Base-by-base conservation (phyloP, 2,888 invertebrate genomes). In the Scaptomyza parva region DNA sequence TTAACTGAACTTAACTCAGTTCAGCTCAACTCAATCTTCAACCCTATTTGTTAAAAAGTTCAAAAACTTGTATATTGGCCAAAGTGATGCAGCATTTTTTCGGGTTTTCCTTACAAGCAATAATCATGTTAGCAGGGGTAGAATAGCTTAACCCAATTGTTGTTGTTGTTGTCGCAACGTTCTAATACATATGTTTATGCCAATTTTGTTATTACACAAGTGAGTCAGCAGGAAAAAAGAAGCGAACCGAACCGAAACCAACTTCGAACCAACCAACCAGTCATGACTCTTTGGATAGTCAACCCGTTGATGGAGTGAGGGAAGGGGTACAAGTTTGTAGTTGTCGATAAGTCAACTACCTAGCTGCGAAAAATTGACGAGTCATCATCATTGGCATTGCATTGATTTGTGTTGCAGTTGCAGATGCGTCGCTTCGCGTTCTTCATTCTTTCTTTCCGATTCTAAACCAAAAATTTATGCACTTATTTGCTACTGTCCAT, bases 171-270 rank as follows among this genome's bases (percentile, higher is more conserved):
- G 54, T 53, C 55, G 68, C 37, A 26, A 41, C 50, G 11, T 58
- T 52, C 64, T 73, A 84, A 86, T 85, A 86, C 81, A 85, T 74
- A 81, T 83, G 86, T 85, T 83, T 74, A 83, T 84, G 81, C 79
- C 84, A 84, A 85, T 84, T 84, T 85, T 64, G 61, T 65, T 81
- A 83, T 81, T 84, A 83, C 85, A 84, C 79, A 84, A 84, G 83
- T 85, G 84, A 85, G 81, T 85, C 84, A 85, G 84, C 85, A 62
- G 63, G 35, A 35, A 82, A 83, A 66, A 24, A 39, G 22, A 20
- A 37, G 20, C 35, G 6, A 33, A 18, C n/a, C n/a, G 28, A 8
- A 14, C 11, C 44, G 51, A 61, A 35, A 5, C 12, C 22, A 12
- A n/a, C n/a, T n/a, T n/a, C n/a, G 22, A 18, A 28, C 18, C 18